These are phyloP conservation scores for Tinamus major DNA, from an alignment of 2,797 vertebrate species.

Conservation along the genomic window DNA sequence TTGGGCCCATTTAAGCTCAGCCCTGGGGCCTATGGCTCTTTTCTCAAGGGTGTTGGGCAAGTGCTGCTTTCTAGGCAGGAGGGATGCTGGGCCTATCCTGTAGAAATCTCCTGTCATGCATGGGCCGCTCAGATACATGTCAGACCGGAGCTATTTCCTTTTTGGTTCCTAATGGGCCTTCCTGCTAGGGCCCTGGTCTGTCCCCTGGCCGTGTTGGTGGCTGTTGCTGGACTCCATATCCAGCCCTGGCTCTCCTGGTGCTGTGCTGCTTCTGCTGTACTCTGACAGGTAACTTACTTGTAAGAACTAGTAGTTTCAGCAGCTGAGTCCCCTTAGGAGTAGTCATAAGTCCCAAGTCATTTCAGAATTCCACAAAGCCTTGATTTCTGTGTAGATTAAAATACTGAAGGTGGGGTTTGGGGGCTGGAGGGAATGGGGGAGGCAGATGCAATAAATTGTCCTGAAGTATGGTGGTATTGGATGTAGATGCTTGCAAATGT, in stretches of 20 bases:
- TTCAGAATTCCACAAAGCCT: not conserved
- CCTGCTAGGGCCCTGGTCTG: fast-evolving
- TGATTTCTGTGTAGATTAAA: not conserved
- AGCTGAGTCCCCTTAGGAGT: not conserved
- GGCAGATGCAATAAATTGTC: not conserved
- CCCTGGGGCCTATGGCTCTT: too few relatives aligned
- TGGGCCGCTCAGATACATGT: fast-evolving
- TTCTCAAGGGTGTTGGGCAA: fast-evolving
- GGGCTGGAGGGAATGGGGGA: not conserved
- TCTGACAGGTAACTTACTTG: not conserved
- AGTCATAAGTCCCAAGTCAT: too few relatives aligned
- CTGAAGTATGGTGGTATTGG: not conserved
- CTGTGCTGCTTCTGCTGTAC: not conserved
- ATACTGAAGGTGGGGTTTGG: not conserved
- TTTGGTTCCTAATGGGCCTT: not conserved
- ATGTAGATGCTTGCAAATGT: not conserved
- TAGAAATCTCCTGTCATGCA: too few relatives aligned
- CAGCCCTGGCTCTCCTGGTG: fast-evolving
- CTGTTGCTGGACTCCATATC: fast-evolving
- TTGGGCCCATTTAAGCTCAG: not conserved
- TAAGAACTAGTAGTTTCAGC: too few relatives aligned
- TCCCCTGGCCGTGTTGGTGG: too few relatives aligned
- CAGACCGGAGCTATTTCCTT: fast-evolving
- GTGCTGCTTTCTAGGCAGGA: fast-evolving
- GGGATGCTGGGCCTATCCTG: fast-evolving